A percentile compares a stretch with the other conserved stretches of the same genome.
Conservation (phyloP, 2,113 vertebrate species). For the Chrysochloris asiatica region DNA sequence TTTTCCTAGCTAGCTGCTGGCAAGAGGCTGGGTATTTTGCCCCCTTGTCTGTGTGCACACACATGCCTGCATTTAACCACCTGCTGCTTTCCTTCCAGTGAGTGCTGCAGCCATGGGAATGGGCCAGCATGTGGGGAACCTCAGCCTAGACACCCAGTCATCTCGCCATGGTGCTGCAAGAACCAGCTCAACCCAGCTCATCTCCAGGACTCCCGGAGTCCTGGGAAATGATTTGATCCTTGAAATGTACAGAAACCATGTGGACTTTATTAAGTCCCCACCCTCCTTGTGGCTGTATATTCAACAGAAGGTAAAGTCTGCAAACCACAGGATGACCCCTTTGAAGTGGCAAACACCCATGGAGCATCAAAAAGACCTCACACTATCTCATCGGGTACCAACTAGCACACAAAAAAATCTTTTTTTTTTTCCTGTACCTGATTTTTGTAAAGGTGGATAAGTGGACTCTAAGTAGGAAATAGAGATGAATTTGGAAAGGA, state of each 20-base stretch:
- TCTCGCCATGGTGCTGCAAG: neutral
- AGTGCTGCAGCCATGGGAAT: neutral
- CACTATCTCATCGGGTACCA: neutral
- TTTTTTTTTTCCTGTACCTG: neutral
- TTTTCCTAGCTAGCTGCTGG: neutral
- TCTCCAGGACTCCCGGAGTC: neutral
- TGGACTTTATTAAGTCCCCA: neutral
- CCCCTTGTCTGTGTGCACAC: fast-evolving
- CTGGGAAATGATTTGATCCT: neutral
- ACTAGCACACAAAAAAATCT: neutral
- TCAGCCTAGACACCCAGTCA: neutral
- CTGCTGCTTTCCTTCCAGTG: neutral
- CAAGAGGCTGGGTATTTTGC: neutral
- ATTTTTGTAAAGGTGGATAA: neutral
- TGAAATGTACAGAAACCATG: neutral
- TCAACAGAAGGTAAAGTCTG: neutral
- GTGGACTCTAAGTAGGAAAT: neutral
- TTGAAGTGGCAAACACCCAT: neutral
- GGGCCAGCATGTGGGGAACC: too few species aligned
- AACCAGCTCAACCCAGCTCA: neutral
- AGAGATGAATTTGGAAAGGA: neutral
- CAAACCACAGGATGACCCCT: neutral
- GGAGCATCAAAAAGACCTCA: neutral
- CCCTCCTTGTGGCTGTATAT: neutral
- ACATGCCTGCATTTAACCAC: neutral